phyloP scores from a whole-genome alignment of 2,888 invertebrate genomes.

The Branchipolynoe longqiensis region DNA sequence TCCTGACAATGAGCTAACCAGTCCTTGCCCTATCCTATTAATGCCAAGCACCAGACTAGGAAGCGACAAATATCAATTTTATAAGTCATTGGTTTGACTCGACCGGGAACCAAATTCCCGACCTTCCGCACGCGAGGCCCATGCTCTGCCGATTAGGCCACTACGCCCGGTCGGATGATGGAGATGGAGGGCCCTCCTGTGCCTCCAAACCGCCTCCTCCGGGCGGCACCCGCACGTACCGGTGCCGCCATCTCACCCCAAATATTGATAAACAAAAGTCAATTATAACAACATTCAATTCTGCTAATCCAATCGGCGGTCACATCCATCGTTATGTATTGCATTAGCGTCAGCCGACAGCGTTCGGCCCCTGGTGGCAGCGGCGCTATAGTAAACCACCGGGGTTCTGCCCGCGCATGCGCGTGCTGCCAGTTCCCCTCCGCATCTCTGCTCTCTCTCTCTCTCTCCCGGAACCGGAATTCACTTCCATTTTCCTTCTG shows the following conservation, averaged over 20 bases:
- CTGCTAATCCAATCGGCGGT: slow-evolving; percentile 25
- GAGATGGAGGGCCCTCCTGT: neutral
- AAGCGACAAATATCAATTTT: too few species aligned
- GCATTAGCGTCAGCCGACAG: slow-evolving; percentile 28
- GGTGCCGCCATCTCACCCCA: too few species aligned
- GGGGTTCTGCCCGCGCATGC: neutral
- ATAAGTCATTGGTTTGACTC: too few species aligned
- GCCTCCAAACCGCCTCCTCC: neutral
- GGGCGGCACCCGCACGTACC: neutral
- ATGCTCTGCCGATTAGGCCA: too few species aligned
- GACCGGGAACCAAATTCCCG: too few species aligned
- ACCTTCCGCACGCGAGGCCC: too few species aligned
- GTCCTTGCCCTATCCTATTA: too few species aligned
- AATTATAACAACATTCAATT: slow-evolving; percentile 57
- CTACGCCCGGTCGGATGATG: too few species aligned
- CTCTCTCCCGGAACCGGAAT: neutral
- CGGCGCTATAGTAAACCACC: neutral
- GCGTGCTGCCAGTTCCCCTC: neutral
- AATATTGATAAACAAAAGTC: slow-evolving; percentile 58
- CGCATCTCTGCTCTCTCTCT: too few species aligned
- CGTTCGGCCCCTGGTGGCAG: slow-evolving; percentile 28
- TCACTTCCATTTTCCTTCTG: neutral
- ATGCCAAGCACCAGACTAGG: too few species aligned
- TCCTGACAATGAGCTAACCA: too few species aligned
- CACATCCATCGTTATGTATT: slow-evolving; percentile 44